Conservation (phyloP, 2,888 invertebrate genomes). For the Liopterus haemorrhoidalis region DNA sequence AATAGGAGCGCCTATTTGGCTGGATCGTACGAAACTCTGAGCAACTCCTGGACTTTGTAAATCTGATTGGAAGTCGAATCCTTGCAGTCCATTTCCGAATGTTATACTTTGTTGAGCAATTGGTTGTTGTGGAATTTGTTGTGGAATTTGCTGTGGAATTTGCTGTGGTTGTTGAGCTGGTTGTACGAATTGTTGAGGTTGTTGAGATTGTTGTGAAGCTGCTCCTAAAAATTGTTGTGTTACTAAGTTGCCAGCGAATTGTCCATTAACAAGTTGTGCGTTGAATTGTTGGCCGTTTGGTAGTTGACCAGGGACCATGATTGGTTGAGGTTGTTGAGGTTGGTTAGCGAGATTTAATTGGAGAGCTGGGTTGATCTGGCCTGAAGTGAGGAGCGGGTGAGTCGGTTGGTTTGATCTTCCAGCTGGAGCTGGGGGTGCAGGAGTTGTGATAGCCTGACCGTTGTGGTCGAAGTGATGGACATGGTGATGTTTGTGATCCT, state of each 20-base stretch:
- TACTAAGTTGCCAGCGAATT: constrained; percentile 48
- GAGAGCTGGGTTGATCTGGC: constrained; percentile 57
- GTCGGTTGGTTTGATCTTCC: constrained; percentile 50
- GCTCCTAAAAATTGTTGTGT: constrained; percentile 32
- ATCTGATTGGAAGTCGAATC: too few species aligned
- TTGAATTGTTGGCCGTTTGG: constrained; percentile 51
- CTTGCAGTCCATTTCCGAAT: constrained; percentile 7
- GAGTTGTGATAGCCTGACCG: constrained; percentile 56
- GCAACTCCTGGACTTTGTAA: constrained; percentile 3
- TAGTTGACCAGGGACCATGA: constrained; percentile 48
- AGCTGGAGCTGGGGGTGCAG: constrained; percentile 53
- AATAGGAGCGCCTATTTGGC: constrained; percentile 24
- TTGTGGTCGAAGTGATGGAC: constrained; percentile 74
- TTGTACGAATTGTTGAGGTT: constrained; percentile 24
- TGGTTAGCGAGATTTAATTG: constrained; percentile 50
- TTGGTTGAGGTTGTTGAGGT: constrained; percentile 38
- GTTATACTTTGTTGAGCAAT: constrained; percentile 12
- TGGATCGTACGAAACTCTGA: constrained; percentile 21
- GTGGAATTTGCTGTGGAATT: constrained; percentile 30
- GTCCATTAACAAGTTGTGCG: constrained; percentile 59
- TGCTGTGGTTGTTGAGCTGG: constrained; percentile 33
- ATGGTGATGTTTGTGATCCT: constrained; percentile 82
- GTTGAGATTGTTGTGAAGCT: constrained; percentile 27
- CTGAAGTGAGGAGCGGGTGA: constrained; percentile 54
- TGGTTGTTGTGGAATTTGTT: constrained; percentile 36